Conservation (phyloP, 2,888 invertebrate species). For the Panzeria rudis region DNA sequence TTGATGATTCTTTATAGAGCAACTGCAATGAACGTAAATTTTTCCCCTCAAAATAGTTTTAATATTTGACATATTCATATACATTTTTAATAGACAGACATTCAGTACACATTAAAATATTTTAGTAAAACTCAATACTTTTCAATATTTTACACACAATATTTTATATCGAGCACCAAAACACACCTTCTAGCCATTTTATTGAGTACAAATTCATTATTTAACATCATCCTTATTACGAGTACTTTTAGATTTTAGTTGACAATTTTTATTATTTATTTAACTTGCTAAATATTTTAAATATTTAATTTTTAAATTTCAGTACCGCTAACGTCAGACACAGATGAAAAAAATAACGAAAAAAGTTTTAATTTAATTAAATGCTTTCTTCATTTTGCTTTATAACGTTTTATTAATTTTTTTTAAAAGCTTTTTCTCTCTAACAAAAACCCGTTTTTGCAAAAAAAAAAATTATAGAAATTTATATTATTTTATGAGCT, state of each 20-base stretch:
- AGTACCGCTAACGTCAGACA: constrained; percentile 72
- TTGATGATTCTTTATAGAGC: constrained; percentile 22
- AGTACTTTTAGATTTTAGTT: constrained; percentile 51
- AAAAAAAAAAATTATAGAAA: too few species aligned
- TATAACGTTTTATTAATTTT: constrained; percentile 18
- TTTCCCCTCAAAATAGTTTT: neutral
- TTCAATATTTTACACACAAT: neutral
- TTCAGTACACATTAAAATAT: neutral
- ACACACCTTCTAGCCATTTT: constrained; percentile 32
- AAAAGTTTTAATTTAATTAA: constrained; percentile 28
- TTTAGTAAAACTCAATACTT: neutral
- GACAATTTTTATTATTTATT: constrained; percentile 17
- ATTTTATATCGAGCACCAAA: neutral
- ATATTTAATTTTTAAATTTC: constrained; percentile 61
- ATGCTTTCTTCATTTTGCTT: constrained; percentile 28
- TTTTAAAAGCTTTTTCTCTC: constrained; percentile 40
- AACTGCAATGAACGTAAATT: constrained; percentile 13
- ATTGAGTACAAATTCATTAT: neutral
- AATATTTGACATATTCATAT: neutral
- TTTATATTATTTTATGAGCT: neutral
- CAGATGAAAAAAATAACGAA: constrained; percentile 44
- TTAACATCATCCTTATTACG: constrained; percentile 12
- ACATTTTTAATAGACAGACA: neutral
- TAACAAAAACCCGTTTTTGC: constrained; percentile 3
- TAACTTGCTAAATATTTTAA: constrained; percentile 52